phyloP scores from a whole-genome alignment of 2,113 vertebrate species.

The Campylomormyrus tamandua region DNA sequence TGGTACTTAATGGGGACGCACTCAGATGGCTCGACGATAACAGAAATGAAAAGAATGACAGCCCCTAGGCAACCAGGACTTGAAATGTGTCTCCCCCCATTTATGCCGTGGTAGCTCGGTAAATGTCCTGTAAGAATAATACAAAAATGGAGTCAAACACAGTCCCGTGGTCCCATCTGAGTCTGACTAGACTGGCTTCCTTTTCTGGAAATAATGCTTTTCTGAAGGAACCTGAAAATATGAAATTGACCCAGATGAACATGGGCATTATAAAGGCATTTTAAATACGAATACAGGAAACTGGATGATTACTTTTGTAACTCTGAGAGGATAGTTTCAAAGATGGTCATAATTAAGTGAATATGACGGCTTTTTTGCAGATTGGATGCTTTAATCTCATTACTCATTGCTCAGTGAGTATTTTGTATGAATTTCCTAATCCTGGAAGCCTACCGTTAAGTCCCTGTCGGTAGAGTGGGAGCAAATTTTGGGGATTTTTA shows the following conservation, averaged over 20 bases:
- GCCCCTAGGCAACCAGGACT: slow-evolving; percentile 2
- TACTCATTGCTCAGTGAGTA: background rate
- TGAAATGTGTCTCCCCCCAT: background rate
- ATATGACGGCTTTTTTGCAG: background rate
- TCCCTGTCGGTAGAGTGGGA: background rate
- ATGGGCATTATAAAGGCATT: background rate
- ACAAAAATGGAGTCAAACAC: background rate
- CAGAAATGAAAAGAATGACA: slow-evolving; percentile 24
- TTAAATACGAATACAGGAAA: background rate
- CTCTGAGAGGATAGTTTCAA: background rate
- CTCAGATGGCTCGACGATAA: slow-evolving; percentile 33
- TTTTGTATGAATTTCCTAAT: background rate
- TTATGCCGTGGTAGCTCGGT: background rate
- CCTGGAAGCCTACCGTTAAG: background rate
- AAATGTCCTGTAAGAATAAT: background rate
- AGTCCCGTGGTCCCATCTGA: background rate
- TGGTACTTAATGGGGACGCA: background rate
- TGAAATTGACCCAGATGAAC: background rate
- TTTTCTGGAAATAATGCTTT: background rate
- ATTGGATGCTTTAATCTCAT: background rate
- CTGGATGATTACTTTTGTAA: too few relatives aligned
- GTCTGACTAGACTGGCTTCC: background rate
- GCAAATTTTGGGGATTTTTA: background rate
- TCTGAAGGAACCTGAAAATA: slow-evolving; percentile 14
- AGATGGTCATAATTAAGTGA: background rate